Percentiles rank a stretch among this genome's conserved stretches.
These are phyloP conservation scores for Bugulina stolonifera DNA, from an alignment of 2,888 invertebrate species.

Conservation along the genomic window DNA sequence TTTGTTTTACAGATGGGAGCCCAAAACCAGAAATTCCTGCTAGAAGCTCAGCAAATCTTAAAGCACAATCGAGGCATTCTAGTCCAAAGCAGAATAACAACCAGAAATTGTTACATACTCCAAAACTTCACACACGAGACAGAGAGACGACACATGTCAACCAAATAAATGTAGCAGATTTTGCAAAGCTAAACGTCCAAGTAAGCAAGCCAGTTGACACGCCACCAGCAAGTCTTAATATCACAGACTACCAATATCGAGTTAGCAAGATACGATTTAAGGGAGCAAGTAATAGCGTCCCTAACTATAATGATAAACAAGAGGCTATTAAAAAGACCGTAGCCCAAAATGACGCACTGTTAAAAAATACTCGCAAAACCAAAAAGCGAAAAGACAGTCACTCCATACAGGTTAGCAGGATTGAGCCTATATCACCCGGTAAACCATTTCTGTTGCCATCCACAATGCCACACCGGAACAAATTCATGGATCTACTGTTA, in stretches of 20 bases:
- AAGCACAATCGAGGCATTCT: not conserved
- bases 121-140: not conserved
- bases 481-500: not conserved
- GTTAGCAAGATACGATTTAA: conserved; percentile 10
- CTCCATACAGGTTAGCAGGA: conserved; percentile 6
- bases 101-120: not conserved
- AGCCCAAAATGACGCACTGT: conserved; percentile 20
- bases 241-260: conserved; percentile 13
- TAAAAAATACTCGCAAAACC: not conserved
- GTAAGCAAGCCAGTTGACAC: not conserved
- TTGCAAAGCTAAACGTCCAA: conserved; percentile 9
- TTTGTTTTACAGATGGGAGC: no score
- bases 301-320: conserved; percentile 20
- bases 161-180: conserved; percentile 21
- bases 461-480: not conserved
- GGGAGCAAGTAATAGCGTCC: conserved; percentile 22
- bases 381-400: conserved; percentile 5
- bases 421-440: not conserved
- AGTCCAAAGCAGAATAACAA: not conserved
- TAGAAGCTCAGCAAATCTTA: no score
- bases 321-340: conserved; percentile 18
- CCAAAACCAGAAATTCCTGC: no score
- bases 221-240: not conserved
- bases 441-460: not conserved
- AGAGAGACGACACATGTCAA: conserved; percentile 4